Evolutionary conservation across 2,797 vertebrate genomes (phyloP), one percentile per base, ranked within the genome.

Genomic region (Clarias fuscus): DNA sequence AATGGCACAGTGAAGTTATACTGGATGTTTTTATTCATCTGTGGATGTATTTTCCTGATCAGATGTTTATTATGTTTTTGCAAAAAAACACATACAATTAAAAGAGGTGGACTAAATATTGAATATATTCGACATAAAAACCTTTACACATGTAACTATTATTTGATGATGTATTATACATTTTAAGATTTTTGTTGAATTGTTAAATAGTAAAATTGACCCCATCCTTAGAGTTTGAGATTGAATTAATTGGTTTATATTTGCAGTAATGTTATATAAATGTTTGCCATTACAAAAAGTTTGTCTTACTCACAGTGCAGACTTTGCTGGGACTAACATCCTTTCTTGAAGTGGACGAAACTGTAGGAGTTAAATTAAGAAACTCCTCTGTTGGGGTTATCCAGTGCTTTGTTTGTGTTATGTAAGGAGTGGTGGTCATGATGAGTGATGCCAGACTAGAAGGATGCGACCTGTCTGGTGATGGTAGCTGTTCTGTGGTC

Each of bases 301-400:
- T 33, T 82, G 3, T 77, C 68, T 27, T 40, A 94, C 95, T 88
- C 73, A 96, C 96, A 1, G 92, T 95, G 90, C 96, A 96, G 59
- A 84, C 92, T 90, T 93, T 94, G 53, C 90, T 85, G 7, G 93
- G 85, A 64, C 92, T 78, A 7, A 84, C 90, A 61, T 65, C 59
- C 56, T 84, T 71, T 75, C 48, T 13, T 56, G 70, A 82, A 13
- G 62, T 86, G 65, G 89, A 83, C 8, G 76, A 30, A 37, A 56
- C 30, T 22, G 48, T 68, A 65, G 73, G 40, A 18, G 62, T 89
- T 17, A 78, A 78, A 73, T 37, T 79, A 8, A 73, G 73, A 4
- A 73, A 37, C 17, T 73, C 80, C 20, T 68, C 73, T 72, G 20
- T n/a, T 71, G 81, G 80, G 71, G 86, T 88, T 83, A 85, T 71